These are phyloP conservation scores for Brachyhypopomus occidentalis DNA, from an alignment of 2,113 vertebrate species.

Conservation along the genomic window DNA sequence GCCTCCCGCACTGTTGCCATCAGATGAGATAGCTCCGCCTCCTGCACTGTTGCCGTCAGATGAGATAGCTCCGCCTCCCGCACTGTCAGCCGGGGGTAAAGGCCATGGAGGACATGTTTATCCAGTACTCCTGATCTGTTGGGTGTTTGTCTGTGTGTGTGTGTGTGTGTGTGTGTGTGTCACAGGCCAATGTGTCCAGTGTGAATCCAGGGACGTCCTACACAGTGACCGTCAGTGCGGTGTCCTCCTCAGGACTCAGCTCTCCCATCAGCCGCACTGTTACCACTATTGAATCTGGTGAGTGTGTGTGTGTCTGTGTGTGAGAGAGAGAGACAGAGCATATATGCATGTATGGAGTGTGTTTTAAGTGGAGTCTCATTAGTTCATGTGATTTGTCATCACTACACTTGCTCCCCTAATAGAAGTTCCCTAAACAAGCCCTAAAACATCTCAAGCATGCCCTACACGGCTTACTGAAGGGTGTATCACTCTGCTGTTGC, in stretches of 20 bases:
- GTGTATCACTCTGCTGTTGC: background rate
- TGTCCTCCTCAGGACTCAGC: conserved; percentile 82
- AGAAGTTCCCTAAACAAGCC: too few species aligned
- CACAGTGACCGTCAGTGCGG: conserved; percentile 77
- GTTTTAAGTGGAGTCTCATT: background rate
- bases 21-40: too few species aligned
- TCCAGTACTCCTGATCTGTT: background rate
- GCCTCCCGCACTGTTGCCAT: too few species aligned
- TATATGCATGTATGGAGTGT: too few species aligned
- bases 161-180: conserved; percentile 27
- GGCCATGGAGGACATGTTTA: background rate
- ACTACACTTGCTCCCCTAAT: background rate
- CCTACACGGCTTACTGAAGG: background rate
- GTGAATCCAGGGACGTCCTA: conserved; percentile 79
- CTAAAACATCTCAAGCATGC: too few species aligned
- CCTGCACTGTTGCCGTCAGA: too few species aligned
- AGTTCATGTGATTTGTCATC: conserved; percentile 1
- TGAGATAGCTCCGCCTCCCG: background rate
- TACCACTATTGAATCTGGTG: conserved; percentile 83
- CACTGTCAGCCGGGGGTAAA: background rate
- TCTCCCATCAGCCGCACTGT: conserved; percentile 85
- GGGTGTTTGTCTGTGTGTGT: conserved; percentile 10
- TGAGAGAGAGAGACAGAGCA: too few species aligned
- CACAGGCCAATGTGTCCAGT: conserved; percentile 80
- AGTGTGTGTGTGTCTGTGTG: background rate